phyloP scores from a whole-genome alignment of 2,113 vertebrate genomes.

The Neogobius melanostomus region DNA sequence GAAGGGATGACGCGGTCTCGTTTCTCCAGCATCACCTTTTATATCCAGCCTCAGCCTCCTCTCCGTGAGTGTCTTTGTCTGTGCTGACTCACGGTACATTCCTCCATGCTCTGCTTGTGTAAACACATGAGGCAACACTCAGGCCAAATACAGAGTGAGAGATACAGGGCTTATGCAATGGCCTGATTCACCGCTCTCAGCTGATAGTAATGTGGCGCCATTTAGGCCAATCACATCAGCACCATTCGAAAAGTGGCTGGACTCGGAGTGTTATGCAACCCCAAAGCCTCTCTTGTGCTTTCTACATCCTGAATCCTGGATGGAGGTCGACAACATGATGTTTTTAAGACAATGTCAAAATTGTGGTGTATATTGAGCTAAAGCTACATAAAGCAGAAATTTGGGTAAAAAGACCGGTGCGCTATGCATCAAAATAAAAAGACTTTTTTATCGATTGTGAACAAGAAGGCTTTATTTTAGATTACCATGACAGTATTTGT shows the following conservation, averaged over 20 bases:
- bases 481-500: too few relatives aligned
- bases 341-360: too few relatives aligned
- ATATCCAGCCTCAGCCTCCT: slow-evolving; percentile 18
- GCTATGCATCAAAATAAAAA: too few relatives aligned
- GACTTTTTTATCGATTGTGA: too few relatives aligned
- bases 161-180: slow-evolving; percentile 35
- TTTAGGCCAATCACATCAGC: slow-evolving; percentile 40
- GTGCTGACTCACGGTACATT: slow-evolving; percentile 60
- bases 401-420: too few relatives aligned
- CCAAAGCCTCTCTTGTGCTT: neutral
- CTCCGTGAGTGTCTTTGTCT: slow-evolving; percentile 24
- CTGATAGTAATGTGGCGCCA: slow-evolving; percentile 36
- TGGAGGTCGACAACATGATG: too few relatives aligned
- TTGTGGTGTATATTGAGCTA: too few relatives aligned
- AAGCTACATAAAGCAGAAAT: too few relatives aligned
- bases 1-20: slow-evolving; percentile 27
- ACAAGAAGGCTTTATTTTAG: too few relatives aligned
- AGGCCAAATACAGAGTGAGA: slow-evolving; percentile 39
- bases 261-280: slow-evolving; percentile 37
- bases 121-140: slow-evolving; percentile 51
- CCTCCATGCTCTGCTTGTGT: slow-evolving; percentile 30
- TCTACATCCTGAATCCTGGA: neutral
- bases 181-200: slow-evolving; percentile 29
- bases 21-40: slow-evolving; percentile 34
- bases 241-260: slow-evolving; percentile 29